Conservation (phyloP, 64 coral and sea anemone species). For the Porites lutea region DNA sequence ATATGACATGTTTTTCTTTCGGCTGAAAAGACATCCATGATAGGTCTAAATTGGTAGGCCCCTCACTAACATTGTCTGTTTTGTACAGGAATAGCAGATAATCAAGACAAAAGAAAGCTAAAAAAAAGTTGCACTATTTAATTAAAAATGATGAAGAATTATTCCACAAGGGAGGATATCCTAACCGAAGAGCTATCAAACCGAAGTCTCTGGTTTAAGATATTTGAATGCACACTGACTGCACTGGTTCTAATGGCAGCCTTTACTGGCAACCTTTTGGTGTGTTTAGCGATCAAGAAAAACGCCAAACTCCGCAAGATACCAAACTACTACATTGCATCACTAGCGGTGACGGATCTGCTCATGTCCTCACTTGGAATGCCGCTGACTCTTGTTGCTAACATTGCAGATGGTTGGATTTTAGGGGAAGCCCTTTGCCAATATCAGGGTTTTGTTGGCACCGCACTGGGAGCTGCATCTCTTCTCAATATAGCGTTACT, state of each 20-base stretch:
- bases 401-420: conserved; percentile 46
- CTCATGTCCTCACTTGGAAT: conserved; percentile 59
- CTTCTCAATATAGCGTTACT: conserved; percentile 45
- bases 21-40: too few relatives aligned
- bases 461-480: conserved; percentile 23
- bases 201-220: conserved; percentile 21
- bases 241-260: conserved; percentile 22
- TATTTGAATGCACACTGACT: conserved; percentile 25
- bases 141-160: not conserved
- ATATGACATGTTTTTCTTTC: too few relatives aligned
- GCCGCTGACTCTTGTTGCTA: conserved; percentile 45
- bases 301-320: conserved; percentile 54
- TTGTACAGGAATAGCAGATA: too few relatives aligned
- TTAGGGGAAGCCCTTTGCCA: conserved; percentile 43
- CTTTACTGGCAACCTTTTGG: conserved; percentile 50
- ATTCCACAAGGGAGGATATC: conserved; percentile 7
- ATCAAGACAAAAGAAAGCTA: too few relatives aligned
- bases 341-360: conserved; percentile 53
- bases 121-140: too few relatives aligned
- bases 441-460: conserved; percentile 42
- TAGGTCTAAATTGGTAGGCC: too few relatives aligned
- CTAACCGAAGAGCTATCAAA: conserved; percentile 25
- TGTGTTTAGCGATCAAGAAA: conserved; percentile 38
- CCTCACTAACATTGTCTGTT: too few relatives aligned
- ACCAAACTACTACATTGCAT: conserved; percentile 75